Conservation (phyloP, 2,888 invertebrate genomes). For the Lasioglossum pauxillum region DNA sequence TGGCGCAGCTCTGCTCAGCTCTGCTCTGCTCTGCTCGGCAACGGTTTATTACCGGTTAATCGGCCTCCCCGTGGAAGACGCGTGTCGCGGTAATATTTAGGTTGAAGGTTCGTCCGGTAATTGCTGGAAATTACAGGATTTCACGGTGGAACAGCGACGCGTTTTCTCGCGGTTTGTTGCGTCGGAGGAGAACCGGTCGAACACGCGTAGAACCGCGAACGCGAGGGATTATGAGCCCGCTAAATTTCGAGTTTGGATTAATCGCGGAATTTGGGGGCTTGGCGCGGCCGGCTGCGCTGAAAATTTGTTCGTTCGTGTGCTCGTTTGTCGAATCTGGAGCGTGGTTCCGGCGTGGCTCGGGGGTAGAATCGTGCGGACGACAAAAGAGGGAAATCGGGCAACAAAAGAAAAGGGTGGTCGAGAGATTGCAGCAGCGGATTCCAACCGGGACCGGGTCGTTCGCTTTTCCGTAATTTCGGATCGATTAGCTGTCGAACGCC, state of each 20-base stretch:
- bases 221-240: constrained; percentile 41
- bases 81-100: constrained; percentile 29
- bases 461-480: constrained; percentile 46
- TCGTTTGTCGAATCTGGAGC: constrained; percentile 20
- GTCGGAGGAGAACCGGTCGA: background rate
- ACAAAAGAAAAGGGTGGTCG: constrained; percentile 14
- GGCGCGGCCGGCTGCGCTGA: background rate
- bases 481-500: constrained; percentile 44
- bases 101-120: constrained; percentile 26
- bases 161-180: constrained; percentile 13
- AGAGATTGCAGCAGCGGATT: constrained; percentile 25
- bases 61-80: constrained; percentile 5
- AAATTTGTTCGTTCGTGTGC: constrained; percentile 22
- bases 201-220: constrained; percentile 41
- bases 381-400: constrained; percentile 9
- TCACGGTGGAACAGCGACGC: background rate
- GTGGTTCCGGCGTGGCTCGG: background rate
- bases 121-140: constrained; percentile 40
- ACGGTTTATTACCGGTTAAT: constrained; percentile 33
- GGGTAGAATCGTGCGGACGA: constrained; percentile 4
- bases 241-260: constrained; percentile 59
- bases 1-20: background rate
- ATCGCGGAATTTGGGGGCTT: constrained; percentile 20
- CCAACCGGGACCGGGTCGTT: constrained; percentile 11
- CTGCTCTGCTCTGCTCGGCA: background rate